A percentile compares a stretch with the other conserved stretches of the same genome.
Conservation (phyloP, 2,113 vertebrate species). For the Gobio gobio region DNA sequence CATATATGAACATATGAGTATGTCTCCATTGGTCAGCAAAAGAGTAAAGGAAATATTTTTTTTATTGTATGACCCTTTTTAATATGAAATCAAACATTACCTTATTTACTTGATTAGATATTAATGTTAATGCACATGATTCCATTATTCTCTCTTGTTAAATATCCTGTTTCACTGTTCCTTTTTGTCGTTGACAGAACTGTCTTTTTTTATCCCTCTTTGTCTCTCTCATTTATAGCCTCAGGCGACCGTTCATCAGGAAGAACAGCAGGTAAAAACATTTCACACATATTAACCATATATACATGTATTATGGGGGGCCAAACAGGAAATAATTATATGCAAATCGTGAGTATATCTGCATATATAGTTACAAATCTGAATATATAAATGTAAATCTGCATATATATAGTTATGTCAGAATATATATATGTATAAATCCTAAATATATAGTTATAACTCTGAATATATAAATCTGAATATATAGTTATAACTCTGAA, state of each 20-base stretch:
- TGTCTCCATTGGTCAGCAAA: background rate
- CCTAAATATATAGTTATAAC: too few relatives aligned
- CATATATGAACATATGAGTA: background rate
- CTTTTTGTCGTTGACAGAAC: background rate
- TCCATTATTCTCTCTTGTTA: background rate
- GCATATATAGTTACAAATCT: too few relatives aligned
- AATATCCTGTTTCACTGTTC: background rate
- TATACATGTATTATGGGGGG: too few relatives aligned
- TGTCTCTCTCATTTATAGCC: conserved; percentile 67
- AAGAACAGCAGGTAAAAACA: conserved; percentile 74
- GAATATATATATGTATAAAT: too few relatives aligned
- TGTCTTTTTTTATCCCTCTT: background rate
- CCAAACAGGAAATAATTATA: too few relatives aligned
- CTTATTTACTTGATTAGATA: background rate
- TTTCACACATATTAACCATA: too few relatives aligned
- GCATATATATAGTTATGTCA: too few relatives aligned
- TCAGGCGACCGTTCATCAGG: conserved; percentile 71
- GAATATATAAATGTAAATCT: too few relatives aligned
- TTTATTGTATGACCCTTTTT: background rate
- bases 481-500: too few relatives aligned
- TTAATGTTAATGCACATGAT: background rate
- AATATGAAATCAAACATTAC: background rate
- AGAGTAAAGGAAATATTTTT: background rate
- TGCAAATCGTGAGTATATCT: too few relatives aligned
- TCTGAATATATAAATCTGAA: too few relatives aligned